Evolutionary conservation across 1,140 invertebrate genomes (phyloP).

Genomic region (Listronotus bonariensis): DNA sequence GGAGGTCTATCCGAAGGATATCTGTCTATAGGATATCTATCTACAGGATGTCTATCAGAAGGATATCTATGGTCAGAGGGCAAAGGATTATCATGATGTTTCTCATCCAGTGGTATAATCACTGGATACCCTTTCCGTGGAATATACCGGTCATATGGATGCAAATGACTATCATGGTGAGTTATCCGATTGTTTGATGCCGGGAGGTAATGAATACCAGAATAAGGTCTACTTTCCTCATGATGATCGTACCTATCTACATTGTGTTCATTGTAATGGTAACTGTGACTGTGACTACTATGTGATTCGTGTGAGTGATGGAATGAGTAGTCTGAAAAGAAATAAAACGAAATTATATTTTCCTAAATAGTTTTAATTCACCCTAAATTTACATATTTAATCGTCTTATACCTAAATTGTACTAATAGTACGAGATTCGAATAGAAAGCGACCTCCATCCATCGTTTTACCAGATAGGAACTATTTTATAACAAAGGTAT

Average conservation of each 20-base stretch:
- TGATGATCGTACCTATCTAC: constrained; percentile 33
- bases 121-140: constrained; percentile 20
- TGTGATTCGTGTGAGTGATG: constrained; percentile 46
- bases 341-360: constrained; percentile 34
- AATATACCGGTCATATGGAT: background rate
- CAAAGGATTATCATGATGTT: constrained; percentile 14
- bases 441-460: too few species aligned
- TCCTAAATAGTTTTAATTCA: background rate
- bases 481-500: too few species aligned
- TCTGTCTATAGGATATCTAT: constrained; percentile 8
- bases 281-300: constrained; percentile 34
- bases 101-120: constrained; percentile 22
- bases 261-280: constrained; percentile 41
- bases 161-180: constrained; percentile 10
- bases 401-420: background rate
- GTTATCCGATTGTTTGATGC: constrained; percentile 24
- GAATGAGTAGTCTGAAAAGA: constrained; percentile 45
- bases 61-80: background rate
- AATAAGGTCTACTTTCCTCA: constrained; percentile 15
- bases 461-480: too few species aligned
- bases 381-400: too few species aligned
- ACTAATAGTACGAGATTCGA: too few species aligned
- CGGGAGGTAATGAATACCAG: constrained; percentile 36
- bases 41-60: constrained; percentile 1
- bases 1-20: constrained; percentile 8